Evolutionary conservation across 2,797 vertebrate species (phyloP).

Genomic region (Characodon lateralis): DNA sequence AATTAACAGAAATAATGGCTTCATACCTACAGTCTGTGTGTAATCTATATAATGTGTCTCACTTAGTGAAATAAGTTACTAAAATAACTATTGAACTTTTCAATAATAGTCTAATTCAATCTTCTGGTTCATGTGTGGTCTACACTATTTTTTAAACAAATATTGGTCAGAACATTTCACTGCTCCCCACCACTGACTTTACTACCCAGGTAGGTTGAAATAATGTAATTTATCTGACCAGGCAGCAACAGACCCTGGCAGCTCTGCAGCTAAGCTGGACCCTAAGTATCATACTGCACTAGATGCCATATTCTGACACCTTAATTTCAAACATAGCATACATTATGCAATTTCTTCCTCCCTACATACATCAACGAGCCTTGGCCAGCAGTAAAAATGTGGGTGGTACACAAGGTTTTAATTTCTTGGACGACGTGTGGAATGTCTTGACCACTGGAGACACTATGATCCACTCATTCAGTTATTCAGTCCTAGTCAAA

Average conservation of each 20-base stretch:
- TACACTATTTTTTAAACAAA: too few species aligned
- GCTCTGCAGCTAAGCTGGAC: not conserved
- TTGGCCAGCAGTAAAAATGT: not conserved
- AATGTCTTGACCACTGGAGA: conserved; percentile 5
- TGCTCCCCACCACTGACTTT: too few species aligned
- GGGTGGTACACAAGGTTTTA: not conserved
- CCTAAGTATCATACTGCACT: not conserved
- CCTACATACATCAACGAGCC: not conserved
- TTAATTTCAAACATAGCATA: not conserved
- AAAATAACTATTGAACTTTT: not conserved
- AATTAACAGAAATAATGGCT: not conserved
- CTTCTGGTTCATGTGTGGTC: too few species aligned
- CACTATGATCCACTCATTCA: not conserved
- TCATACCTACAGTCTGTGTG: not conserved
- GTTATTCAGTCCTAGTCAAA: not conserved
- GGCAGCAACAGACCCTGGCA: not conserved
- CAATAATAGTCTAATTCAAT: not conserved
- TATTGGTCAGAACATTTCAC: too few species aligned
- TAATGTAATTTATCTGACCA: too few species aligned
- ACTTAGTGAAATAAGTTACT: not conserved
- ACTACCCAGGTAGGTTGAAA: too few species aligned
- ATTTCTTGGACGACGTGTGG: not conserved
- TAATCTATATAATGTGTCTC: not conserved
- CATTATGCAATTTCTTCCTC: not conserved
- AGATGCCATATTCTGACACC: not conserved